Conservation (phyloP, 1,140 invertebrate genomes). For the Apis laboriosa region DNA sequence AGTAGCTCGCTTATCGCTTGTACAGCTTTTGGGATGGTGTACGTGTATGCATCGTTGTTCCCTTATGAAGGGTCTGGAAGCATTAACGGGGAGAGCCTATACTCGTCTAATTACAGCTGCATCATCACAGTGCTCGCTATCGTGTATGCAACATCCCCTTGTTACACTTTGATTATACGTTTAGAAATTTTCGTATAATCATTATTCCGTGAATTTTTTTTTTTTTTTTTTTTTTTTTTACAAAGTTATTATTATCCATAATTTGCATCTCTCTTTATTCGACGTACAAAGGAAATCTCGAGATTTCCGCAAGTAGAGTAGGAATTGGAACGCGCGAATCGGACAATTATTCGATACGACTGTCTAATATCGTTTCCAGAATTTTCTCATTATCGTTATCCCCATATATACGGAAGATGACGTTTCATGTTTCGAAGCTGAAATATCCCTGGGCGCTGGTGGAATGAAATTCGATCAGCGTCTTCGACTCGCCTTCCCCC, state of each 20-base stretch:
- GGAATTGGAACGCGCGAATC: not conserved
- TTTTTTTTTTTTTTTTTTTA: too few relatives aligned
- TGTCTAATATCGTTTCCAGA: too few relatives aligned
- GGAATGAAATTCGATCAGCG: not conserved
- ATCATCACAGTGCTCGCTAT: not conserved
- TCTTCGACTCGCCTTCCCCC: not conserved
- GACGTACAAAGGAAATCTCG: too few relatives aligned
- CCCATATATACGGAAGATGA: not conserved
- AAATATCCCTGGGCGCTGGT: not conserved
- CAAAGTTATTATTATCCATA: too few relatives aligned
- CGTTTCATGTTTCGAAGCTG: too few relatives aligned
- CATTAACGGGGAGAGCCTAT: conserved; percentile 31
- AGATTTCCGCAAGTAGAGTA: too few relatives aligned
- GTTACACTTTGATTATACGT: too few relatives aligned
- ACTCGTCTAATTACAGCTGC: conserved; percentile 45
- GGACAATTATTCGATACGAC: too few relatives aligned
- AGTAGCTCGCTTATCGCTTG: conserved; percentile 35
- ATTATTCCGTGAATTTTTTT: not conserved
- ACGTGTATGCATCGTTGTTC: conserved; percentile 42
- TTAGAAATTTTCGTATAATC: not conserved
- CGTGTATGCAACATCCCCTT: not conserved
- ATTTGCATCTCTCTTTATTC: too few relatives aligned
- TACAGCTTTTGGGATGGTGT: not conserved
- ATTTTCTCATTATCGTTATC: not conserved
- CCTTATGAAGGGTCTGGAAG: conserved; percentile 38